Base-by-base conservation (phyloP, 2,888 invertebrate genomes). In the Byasa hedistus region DNA sequence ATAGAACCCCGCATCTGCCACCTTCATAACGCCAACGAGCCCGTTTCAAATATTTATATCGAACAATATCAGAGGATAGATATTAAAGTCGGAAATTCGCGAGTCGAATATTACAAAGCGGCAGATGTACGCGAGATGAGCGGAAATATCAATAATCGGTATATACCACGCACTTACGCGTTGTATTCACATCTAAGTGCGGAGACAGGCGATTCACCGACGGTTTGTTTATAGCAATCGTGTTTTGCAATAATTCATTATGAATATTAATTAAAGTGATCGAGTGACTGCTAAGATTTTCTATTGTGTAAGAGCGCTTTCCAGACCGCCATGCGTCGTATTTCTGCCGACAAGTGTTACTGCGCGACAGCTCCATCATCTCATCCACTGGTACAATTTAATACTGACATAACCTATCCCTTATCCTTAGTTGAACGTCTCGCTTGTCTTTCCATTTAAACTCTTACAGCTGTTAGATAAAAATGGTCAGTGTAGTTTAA, bases 21-120 rank as follows among this genome's bases (percentile, higher is more conserved):
- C 61, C 65, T 69, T 70, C 71, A 71, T 73, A 76, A 75, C 77
- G 75, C 74, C 74, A 70, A 73, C 77, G 73, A 72, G 78, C 74
- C 76, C 73, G 68, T 75, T 77, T 79, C 79, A 75, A 78, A 81
- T 81, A 78, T 78, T 79, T 79, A 83, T 80, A 80, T 79, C 77
- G 74, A 79, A 81, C 81, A 83, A 76, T 78, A 79, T 79, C 75
- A 70, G 62, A 21, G 21, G 69, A 73, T 83, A 79, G 82, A 86
- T 87, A 87, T 87, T 85, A 84, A 84, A 85, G 76, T 74, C 73
- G 66, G 79, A 81, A 80, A 80, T 81, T 80, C 75, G 74, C 73
- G 54, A 15, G 39, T 27, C 27, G 21, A 66, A 80, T 78, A 82
- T 79, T 60, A 65, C 63, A 36, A 79, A 76, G 79, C 55, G 63